Base-by-base conservation (phyloP, 2,888 invertebrate species). In the Xiphydria camelus region DNA sequence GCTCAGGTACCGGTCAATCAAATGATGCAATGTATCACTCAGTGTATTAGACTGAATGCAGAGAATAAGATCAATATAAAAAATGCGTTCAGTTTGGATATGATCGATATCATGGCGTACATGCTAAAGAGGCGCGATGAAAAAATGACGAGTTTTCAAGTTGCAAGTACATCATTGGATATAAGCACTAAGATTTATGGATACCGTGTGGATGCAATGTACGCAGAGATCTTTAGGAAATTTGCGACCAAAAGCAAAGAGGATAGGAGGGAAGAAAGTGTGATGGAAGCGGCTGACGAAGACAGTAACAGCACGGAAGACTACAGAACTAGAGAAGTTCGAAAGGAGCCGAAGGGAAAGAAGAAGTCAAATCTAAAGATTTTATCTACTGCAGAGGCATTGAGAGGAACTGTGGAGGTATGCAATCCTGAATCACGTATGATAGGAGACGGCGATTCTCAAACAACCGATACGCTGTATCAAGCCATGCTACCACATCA, bases 171-270 rank as follows among this genome's bases (percentile, higher is more conserved):
- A 1, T 88, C 94, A 1, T 77, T 95, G 36, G 94, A 94, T 72
- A 93, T 93, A 0, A 90, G 93, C 5, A 85, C 91, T 1, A 89
- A 91, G 69, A 92, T 94, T 39, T 94, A 94, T 74, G 87, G 91
- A 0, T 84, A 87, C 48, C 81, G 94, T 47, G 94, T 95, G 0
- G 94, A 95, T 74, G 87, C 87, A 23, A 83, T 94, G 6, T 88
- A 94, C 70, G 80, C 84, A 31, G n/a, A n/a, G n/a, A n/a, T n/a
- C n/a, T n/a, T n/a, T n/a, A 1, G 84, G 85, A 0, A 88, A 85
- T 1, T 75, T 87, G 39, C n/a, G 82, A 75, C 36, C 80, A 80
- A 62, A 79, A 78, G 81, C 34, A 58, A 41, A 45, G 34, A 68
- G 23, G 51, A 19, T 2, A 41, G 29, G 4, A 9, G 33, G 4